Base-by-base conservation (phyloP, 2,113 vertebrate species). In the Halichoeres trimaculatus region DNA sequence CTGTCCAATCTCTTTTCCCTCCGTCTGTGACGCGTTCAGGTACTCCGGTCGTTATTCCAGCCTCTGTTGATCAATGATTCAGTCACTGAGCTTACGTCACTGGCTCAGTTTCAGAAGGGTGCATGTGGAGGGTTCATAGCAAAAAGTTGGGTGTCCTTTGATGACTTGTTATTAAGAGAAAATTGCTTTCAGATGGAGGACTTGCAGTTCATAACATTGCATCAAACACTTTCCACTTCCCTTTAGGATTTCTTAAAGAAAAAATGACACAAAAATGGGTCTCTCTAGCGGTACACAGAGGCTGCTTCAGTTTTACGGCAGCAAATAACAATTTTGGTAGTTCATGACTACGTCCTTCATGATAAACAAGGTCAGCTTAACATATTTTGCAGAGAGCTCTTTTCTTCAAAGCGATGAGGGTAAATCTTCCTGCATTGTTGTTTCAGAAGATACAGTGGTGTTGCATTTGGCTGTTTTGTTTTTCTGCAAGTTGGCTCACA, bases 101-200 rank as follows among this genome's bases (percentile, higher is more conserved):
- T 72, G 59, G 66, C 63, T 77, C 26, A 36, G 55, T 36, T 77
- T 62, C 52, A 57, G 41, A 20, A 43, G 70, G 74, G 34, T 78
- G 71, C 68, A 75, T 79, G 65, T 70, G 68, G 77, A 71, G 71
- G 65, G 38, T 78, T 78, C 54, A 61, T 66, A 55, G 56, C 51
- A 24, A 73, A 23, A 70, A 45, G 51, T 23, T 50, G 34, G 48
- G 47, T 61, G 47, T 55, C 56, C 75, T 90, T 90, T 92, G 81
- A 90, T 90, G 84, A 70, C 23, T 76, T 76, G 50, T 86, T 80
- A 90, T 74, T 72, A 69, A 76, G 54, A 74, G 57, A 72, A 88
- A 89, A 93, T 85, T 64, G 78, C 77, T 88, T 88, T 82, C 70
- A 88, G 72, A 80, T 71, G 74, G 62, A 70, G 56, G 75, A 84